phyloP scores from a whole-genome alignment of 2,113 vertebrate genomes.

The Hippolais icterina region DNA sequence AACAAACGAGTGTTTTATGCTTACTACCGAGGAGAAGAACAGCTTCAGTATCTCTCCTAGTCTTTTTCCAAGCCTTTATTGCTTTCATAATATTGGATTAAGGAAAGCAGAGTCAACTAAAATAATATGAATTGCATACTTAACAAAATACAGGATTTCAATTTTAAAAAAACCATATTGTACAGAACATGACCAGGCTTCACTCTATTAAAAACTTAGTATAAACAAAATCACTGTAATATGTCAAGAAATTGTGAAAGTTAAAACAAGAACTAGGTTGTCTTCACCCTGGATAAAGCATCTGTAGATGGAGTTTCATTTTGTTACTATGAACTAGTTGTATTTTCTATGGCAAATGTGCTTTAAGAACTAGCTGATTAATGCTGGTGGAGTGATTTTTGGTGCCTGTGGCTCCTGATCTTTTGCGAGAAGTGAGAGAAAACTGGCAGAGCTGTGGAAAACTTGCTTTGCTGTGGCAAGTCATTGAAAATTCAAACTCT shows the following conservation, averaged over 20 bases:
- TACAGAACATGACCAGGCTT: constrained; percentile 12
- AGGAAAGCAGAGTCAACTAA: constrained; percentile 36
- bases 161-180: background rate
- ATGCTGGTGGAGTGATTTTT: background rate
- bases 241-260: background rate
- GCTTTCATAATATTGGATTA: constrained; percentile 13
- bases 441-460: background rate
- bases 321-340: background rate
- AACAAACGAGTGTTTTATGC: background rate
- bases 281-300: background rate
- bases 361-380: background rate
- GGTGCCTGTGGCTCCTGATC: background rate
- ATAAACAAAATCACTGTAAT: constrained; percentile 12
- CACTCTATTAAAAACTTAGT: background rate
- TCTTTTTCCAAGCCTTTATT: constrained; percentile 4
- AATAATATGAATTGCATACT: background rate
- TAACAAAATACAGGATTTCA: background rate
- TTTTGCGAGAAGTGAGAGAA: background rate
- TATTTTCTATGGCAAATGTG: background rate
- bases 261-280: background rate
- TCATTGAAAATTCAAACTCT: background rate
- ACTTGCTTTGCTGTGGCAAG: background rate
- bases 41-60: background rate
- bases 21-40: background rate
- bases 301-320: background rate